These are phyloP conservation scores for Idris sp. DNA, from an alignment of 1,140 invertebrate species.

Conservation along the genomic window DNA sequence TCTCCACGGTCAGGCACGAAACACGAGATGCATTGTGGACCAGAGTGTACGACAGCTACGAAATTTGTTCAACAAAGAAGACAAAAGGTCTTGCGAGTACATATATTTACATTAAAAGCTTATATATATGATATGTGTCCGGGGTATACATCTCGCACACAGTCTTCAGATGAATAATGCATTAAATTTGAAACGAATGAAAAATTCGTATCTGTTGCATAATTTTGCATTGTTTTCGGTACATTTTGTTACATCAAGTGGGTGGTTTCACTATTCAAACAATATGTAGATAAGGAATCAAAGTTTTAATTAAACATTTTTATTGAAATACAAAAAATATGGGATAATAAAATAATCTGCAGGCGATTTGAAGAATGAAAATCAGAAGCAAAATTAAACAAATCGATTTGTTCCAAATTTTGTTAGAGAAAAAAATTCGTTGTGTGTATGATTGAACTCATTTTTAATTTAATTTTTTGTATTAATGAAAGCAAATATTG, in stretches of 20 bases:
- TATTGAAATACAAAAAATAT: too few species aligned
- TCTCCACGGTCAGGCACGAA: conserved; percentile 32
- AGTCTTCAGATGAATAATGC: conserved; percentile 12
- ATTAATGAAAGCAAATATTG: too few species aligned
- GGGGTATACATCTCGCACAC: conserved; percentile 3
- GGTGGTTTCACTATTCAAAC: not conserved
- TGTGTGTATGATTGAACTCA: too few species aligned
- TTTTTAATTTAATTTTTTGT: too few species aligned
- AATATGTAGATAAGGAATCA: not conserved
- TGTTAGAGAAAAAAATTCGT: too few species aligned
- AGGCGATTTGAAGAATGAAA: too few species aligned
- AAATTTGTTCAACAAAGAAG: conserved; percentile 37
- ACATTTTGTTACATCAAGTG: not conserved
- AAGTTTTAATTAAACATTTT: conserved; percentile 28
- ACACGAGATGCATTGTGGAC: conserved; percentile 36
- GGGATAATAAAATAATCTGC: too few species aligned
- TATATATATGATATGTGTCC: conserved; percentile 21
- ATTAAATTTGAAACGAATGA: conserved; percentile 16
- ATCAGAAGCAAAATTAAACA: too few species aligned
- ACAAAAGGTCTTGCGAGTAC: conserved; percentile 28
- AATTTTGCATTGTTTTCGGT: conserved; percentile 13
- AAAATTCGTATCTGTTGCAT: conserved; percentile 18
- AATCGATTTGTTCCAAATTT: too few species aligned
- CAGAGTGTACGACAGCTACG: conserved; percentile 8
- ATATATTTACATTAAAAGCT: conserved; percentile 33